A percentile compares a stretch with the other conserved stretches of the same genome.
phyloP scores from a whole-genome alignment of 1,140 invertebrate species.

The Nasonia longicornis region DNA sequence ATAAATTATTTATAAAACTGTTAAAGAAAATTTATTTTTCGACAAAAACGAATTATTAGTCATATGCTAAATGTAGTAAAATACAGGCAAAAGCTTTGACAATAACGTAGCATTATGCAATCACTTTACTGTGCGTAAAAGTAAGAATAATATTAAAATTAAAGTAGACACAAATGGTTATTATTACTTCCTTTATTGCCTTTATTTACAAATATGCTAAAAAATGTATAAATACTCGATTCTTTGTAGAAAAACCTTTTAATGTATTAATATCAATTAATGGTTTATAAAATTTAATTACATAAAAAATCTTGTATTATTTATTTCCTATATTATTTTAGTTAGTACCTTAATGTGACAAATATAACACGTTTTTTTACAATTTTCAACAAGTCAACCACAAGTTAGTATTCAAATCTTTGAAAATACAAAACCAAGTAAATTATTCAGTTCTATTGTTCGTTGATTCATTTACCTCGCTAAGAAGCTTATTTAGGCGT shows the following conservation, averaged over 20 bases:
- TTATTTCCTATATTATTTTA: conserved; percentile 37
- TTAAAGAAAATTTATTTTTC: no score
- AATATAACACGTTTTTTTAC: conserved; percentile 49
- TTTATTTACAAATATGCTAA: conserved; percentile 44
- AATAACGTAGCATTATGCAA: no score
- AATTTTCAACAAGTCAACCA: conserved; percentile 42
- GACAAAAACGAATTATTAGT: no score
- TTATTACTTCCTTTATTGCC: conserved; percentile 45
- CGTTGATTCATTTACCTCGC: not conserved
- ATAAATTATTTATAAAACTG: no score
- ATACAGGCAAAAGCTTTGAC: no score
- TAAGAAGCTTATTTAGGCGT: not conserved
- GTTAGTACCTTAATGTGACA: conserved; percentile 33
- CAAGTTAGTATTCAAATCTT: conserved; percentile 32
- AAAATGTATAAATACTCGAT: conserved; percentile 41
- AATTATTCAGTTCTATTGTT: conserved; percentile 11
- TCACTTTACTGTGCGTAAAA: no score
- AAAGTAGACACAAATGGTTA: conserved; percentile 1
- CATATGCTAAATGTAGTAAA: no score
- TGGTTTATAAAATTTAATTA: conserved; percentile 44
- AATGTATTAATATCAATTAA: conserved; percentile 26
- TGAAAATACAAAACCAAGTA: conserved; percentile 22
- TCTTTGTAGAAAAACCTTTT: conserved; percentile 40
- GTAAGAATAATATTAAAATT: not conserved
- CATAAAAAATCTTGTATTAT: conserved; percentile 32